phyloP scores from a whole-genome alignment of 2,888 invertebrate genomes.

The Eristalis tenax region DNA sequence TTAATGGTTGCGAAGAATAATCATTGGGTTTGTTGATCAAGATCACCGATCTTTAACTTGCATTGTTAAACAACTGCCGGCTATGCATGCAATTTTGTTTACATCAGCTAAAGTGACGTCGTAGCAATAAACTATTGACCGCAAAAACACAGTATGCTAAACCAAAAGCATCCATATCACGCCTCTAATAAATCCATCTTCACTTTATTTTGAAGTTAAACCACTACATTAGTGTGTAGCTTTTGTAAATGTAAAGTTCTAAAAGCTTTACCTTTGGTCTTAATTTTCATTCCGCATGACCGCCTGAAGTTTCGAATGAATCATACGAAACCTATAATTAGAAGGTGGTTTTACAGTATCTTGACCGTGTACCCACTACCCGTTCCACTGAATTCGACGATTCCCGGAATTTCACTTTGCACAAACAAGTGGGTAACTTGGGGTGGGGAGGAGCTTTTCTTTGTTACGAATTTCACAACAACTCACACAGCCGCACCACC shows the following conservation, averaged over 20 bases:
- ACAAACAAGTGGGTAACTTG: constrained; percentile 23
- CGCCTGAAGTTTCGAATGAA: constrained; percentile 35
- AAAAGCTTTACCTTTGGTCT: not conserved
- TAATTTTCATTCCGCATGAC: constrained; percentile 39
- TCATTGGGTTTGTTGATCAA: too few relatives aligned
- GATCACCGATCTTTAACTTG: too few relatives aligned
- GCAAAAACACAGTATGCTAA: too few relatives aligned
- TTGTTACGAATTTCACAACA: constrained; percentile 63
- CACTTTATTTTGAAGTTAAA: too few relatives aligned
- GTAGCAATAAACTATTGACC: too few relatives aligned
- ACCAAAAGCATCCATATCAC: too few relatives aligned
- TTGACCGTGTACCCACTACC: not conserved
- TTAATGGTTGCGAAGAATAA: too few relatives aligned
- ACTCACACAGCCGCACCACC: not conserved
- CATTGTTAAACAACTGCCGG: too few relatives aligned
- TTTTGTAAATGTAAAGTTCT: not conserved
- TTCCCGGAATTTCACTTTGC: constrained; percentile 43
- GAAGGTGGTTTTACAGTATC: not conserved
- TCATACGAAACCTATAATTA: constrained; percentile 26
- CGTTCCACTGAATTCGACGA: not conserved
- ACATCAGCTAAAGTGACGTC: too few relatives aligned
- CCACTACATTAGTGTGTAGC: too few relatives aligned
- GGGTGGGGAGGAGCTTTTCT: constrained; percentile 41
- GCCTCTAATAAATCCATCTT: too few relatives aligned
- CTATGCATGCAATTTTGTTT: too few relatives aligned